phyloP scores from a whole-genome alignment of 2,113 vertebrate genomes.

The Cebus imitator region DNA sequence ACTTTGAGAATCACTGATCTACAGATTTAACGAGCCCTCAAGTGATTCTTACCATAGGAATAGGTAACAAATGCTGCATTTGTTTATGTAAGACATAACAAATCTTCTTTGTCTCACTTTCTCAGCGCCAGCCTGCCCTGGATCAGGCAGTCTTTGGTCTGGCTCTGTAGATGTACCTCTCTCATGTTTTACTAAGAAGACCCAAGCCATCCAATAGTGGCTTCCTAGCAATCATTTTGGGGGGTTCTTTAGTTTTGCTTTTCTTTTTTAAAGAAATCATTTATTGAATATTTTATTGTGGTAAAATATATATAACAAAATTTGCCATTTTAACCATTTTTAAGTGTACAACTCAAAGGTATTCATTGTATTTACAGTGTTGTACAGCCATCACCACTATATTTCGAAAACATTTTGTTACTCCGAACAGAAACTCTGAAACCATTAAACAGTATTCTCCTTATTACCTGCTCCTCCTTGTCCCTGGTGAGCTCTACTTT shows the following conservation, averaged over 20 bases:
- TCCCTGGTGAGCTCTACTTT: not conserved
- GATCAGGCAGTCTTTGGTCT: not conserved
- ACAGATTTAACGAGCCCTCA: not conserved
- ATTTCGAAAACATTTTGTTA: slow-evolving; percentile 38
- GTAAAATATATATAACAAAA: not conserved
- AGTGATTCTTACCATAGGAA: slow-evolving; percentile 13
- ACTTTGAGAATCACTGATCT: slow-evolving; percentile 38
- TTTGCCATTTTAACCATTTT: slow-evolving; percentile 20
- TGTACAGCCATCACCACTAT: not conserved
- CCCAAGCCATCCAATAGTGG: not conserved
- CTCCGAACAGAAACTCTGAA: slow-evolving; percentile 43
- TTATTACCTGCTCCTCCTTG: not conserved
- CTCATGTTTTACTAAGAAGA: not conserved
- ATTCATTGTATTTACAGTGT: slow-evolving; percentile 1
- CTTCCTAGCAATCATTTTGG: not conserved
- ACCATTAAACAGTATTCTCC: not conserved
- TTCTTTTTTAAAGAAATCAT: slow-evolving; percentile 26
- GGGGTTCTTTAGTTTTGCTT: slow-evolving; percentile 4
- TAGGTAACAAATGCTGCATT: not conserved
- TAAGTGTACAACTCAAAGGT: not conserved
- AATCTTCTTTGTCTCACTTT: not conserved
- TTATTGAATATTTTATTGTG: not conserved
- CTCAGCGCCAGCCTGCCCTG: not conserved
- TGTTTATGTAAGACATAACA: not conserved
- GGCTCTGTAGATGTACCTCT: not conserved